These are phyloP conservation scores for Stegodyphus dumicola DNA, from an alignment of 1,140 invertebrate genomes.

Conservation along the genomic window DNA sequence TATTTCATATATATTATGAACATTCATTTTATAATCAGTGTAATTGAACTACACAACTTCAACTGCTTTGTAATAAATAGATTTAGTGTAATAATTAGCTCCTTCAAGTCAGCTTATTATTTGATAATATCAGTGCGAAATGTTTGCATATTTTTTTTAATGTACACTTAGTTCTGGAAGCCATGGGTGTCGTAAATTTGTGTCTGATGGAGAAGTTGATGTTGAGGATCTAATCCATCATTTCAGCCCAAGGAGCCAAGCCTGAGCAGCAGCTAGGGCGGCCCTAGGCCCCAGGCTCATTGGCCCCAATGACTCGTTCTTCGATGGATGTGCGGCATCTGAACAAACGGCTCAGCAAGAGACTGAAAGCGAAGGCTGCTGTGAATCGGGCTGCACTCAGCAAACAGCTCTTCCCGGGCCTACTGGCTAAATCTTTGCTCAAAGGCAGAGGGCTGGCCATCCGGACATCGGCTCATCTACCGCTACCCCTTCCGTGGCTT, in stretches of 20 bases:
- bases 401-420: constrained; percentile 54
- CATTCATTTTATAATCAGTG: no score
- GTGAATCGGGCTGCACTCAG: constrained; percentile 45
- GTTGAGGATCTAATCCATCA: constrained; percentile 20
- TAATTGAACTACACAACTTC: no score
- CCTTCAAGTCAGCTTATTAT: no score
- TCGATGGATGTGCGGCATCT: constrained; percentile 59
- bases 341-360: constrained; percentile 57
- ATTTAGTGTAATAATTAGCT: no score
- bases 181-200: background rate
- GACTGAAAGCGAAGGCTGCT: constrained; percentile 60
- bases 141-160: background rate
- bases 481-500: constrained; percentile 54
- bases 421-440: constrained; percentile 55
- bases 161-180: constrained; percentile 4
- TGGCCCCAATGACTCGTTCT: constrained; percentile 51
- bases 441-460: constrained; percentile 55
- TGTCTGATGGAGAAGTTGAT: background rate
- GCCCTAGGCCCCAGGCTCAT: constrained; percentile 36
- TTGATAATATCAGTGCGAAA: no score
- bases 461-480: constrained; percentile 38
- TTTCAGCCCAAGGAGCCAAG: constrained; percentile 54
- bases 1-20: no score
- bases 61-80: no score
- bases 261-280: constrained; percentile 53